Conservation (phyloP, 2,113 vertebrate species). For the Tricholaema leucomelas region DNA sequence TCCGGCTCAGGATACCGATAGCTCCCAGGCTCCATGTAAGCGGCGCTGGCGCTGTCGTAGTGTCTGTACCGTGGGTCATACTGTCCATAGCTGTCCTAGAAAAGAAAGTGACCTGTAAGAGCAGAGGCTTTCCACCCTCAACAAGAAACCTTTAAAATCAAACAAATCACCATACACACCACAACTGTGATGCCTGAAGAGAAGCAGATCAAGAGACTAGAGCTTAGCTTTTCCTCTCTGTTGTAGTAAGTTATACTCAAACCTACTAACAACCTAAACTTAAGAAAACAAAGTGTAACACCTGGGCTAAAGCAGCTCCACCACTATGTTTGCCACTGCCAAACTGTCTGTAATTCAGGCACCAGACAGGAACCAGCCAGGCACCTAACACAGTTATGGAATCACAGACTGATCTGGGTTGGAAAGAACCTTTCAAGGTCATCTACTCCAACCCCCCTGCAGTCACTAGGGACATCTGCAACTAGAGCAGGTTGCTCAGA, state of each 20-base stretch:
- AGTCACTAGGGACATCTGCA: neutral
- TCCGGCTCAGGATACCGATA: constrained; percentile 82
- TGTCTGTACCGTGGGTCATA: constrained; percentile 82
- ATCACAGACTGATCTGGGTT: neutral
- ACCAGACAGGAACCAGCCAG: neutral
- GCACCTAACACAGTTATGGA: neutral
- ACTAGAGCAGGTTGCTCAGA: neutral
- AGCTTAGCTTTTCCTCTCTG: neutral
- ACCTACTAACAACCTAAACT: neutral
- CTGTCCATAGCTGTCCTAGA: constrained; percentile 78
- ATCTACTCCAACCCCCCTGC: neutral
- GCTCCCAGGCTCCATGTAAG: constrained; percentile 74
- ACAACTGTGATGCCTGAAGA: neutral
- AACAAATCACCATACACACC: neutral
- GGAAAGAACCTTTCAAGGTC: neutral
- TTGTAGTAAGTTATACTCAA: neutral
- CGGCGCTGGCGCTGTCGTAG: constrained; percentile 72
- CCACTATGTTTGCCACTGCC: neutral
- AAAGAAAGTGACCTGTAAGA: neutral
- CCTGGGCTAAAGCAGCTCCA: neutral
- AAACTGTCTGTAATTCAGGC: neutral
- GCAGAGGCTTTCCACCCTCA: neutral
- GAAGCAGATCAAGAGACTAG: neutral
- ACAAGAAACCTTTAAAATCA: neutral
- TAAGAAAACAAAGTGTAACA: neutral